Evolutionary conservation across 2,797 vertebrate genomes (phyloP).

Genomic region (Molossus alvarezi): DNA sequence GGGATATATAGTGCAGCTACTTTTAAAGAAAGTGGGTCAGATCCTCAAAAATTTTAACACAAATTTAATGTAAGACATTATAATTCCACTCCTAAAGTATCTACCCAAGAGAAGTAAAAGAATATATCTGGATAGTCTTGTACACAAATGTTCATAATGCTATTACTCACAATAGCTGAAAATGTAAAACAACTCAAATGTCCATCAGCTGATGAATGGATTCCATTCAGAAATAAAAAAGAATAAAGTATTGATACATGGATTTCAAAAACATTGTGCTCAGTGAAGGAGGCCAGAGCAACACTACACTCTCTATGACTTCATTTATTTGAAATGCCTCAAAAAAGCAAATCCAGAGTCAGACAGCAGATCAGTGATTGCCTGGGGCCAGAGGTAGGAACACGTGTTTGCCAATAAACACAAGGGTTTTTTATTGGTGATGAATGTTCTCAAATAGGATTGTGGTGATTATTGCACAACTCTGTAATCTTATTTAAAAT

Average conservation of each 20-base stretch:
- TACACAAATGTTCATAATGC: background rate
- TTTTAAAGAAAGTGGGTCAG: background rate
- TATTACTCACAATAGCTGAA: background rate
- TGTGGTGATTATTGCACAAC: background rate
- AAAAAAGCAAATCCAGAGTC: background rate
- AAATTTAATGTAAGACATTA: background rate
- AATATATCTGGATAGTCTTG: background rate
- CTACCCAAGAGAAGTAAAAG: background rate
- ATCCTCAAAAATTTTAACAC: background rate
- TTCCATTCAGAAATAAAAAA: slow-evolving; percentile 34
- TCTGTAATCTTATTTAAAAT: slow-evolving; percentile 21
- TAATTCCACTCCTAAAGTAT: background rate
- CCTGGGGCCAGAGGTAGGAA: background rate
- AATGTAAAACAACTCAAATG: background rate
- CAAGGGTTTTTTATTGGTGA: background rate
- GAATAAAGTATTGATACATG: background rate
- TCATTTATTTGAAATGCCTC: background rate
- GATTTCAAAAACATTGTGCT: background rate
- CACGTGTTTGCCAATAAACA: background rate
- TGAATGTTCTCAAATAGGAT: background rate
- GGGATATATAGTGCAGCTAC: background rate
- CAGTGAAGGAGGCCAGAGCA: background rate
- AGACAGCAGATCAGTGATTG: background rate
- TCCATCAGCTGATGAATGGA: background rate
- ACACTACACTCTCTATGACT: background rate